Percentiles rank a stretch among this genome's conserved stretches.
These are phyloP conservation scores for Phataginus tricuspis DNA, from an alignment of 2,797 vertebrate species.

Conservation along the genomic window DNA sequence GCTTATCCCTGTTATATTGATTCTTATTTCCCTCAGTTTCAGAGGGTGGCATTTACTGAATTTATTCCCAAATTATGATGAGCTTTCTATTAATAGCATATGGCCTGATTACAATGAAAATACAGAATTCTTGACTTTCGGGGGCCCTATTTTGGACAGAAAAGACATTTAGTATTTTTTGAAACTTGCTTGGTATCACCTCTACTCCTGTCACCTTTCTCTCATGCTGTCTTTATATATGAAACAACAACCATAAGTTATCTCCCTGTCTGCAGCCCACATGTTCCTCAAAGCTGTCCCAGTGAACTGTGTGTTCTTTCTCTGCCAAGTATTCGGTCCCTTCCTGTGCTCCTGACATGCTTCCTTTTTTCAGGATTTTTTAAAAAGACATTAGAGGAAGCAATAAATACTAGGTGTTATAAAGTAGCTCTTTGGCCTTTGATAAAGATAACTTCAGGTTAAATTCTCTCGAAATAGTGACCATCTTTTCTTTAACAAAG, in stretches of 20 bases:
- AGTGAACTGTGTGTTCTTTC: not conserved
- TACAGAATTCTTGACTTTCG: not conserved
- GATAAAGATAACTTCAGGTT: conserved; percentile 57
- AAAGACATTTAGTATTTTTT: conserved; percentile 17
- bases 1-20: not conserved
- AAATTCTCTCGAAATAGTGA: conserved; percentile 51
- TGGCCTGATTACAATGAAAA: conserved; percentile 4
- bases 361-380: conserved; percentile 63
- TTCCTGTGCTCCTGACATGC: conserved; percentile 53
- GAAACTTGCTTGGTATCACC: conserved; percentile 51
- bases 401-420: conserved; percentile 25
- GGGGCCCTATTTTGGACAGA: not conserved
- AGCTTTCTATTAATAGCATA: not conserved
- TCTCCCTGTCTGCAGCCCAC: conserved; percentile 70
- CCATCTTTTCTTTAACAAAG: conserved; percentile 39
- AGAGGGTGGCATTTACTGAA: conserved; percentile 27
- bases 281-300: conserved; percentile 75
- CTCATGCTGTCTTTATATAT: conserved; percentile 68
- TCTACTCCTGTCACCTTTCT: conserved; percentile 74
- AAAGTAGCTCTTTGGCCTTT: conserved; percentile 34
- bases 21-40: conserved; percentile 19
- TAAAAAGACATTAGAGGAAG: conserved; percentile 40
- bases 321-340: conserved; percentile 70
- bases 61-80: not conserved
- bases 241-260: conserved; percentile 41